These are phyloP conservation scores for Aethes cnicana DNA, from an alignment of 2,888 invertebrate species.

Conservation along the genomic window DNA sequence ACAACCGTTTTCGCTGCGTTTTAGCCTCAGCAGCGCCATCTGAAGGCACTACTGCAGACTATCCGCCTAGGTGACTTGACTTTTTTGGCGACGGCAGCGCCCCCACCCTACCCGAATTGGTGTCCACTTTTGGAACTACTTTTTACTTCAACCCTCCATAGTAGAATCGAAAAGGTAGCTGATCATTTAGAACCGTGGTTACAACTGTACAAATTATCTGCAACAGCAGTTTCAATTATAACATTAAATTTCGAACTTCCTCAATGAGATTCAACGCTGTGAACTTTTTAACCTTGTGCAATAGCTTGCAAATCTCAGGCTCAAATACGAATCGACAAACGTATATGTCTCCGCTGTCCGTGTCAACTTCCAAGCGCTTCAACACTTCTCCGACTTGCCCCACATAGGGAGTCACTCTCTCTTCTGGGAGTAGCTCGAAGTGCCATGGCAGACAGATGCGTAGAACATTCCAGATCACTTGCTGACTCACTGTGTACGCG, in stretches of 20 bases:
- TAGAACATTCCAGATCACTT: conserved; percentile 67
- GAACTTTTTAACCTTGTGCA: conserved; percentile 68
- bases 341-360: conserved; percentile 66
- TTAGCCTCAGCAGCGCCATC: no score
- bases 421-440: conserved; percentile 58
- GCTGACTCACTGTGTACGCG: conserved; percentile 61
- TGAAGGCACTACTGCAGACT: no score
- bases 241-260: conserved; percentile 49
- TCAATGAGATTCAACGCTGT: conserved; percentile 56
- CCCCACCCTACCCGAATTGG: no score
- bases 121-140: no score
- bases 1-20: no score
- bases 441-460: conserved; percentile 70
- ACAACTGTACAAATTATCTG: no score
- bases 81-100: no score
- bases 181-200: no score
- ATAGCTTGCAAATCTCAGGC: conserved; percentile 56
- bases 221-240: conserved; percentile 11
- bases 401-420: conserved; percentile 52
- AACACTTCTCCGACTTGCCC: conserved; percentile 52
- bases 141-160: no score
- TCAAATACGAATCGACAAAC: conserved; percentile 62
- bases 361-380: conserved; percentile 56
- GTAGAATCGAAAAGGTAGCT: no score
- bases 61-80: no score